Evolutionary conservation across 2,113 vertebrate species (phyloP).

Genomic region (Prunella himalayana): DNA sequence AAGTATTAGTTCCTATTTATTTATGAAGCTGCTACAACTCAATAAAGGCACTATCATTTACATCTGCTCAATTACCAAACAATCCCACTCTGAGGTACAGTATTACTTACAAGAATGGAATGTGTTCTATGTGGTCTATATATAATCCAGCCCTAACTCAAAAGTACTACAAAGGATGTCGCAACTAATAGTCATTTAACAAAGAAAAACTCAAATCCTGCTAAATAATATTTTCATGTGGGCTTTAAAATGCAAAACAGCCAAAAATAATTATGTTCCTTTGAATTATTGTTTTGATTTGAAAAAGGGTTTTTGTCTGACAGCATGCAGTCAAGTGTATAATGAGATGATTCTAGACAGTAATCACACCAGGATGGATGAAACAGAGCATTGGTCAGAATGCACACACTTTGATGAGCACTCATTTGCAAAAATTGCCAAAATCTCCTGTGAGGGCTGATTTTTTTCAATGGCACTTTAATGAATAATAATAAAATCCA

Average conservation of each 20-base stretch:
- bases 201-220: neutral
- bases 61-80: neutral
- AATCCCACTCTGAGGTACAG: neutral
- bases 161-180: neutral
- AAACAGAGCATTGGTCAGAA: conserved; percentile 2
- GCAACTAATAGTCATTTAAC: neutral
- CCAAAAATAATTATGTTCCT: neutral
- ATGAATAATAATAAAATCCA: neutral
- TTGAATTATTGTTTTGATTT: conserved; percentile 25
- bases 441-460: neutral
- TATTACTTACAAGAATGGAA: neutral
- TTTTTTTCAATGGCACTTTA: neutral
- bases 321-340: conserved; percentile 27
- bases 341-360: conserved; percentile 1
- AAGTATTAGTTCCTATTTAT: neutral
- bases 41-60: neutral
- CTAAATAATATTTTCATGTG: neutral
- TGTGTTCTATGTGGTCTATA: neutral
- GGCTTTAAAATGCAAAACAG: neutral
- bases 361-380: neutral
- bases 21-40: neutral
- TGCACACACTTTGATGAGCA: neutral
- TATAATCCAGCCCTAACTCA: neutral
- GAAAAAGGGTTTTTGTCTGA: neutral
- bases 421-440: neutral